Evolutionary conservation across 92 coral and sea anemone genomes (phyloP), one percentile per base, ranked within the genome.

Genomic region (Zoanthus sansibaricus): DNA sequence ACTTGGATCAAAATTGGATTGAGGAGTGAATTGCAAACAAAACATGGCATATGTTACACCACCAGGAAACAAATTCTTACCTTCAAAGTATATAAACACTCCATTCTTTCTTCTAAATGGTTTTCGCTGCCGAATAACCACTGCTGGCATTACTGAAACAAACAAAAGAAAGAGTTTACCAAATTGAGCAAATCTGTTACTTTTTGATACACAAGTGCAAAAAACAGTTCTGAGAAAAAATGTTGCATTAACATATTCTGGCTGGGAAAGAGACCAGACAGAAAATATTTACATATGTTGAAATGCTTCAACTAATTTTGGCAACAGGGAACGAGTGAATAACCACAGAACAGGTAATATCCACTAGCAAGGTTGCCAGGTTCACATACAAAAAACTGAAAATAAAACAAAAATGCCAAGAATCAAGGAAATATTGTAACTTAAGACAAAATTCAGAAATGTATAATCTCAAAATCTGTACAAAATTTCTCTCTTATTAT

Each of bases 21-120:
- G 25, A 25, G 0, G 25, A 25, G 25, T 25, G 25, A 25, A 0
- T 25, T 25, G 25, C 25, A 47, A 48, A 79, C 17, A 59, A 25
- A 37, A 37, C 17, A 30, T 55, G n/a, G 42, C 0, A 1, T 37
- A 37, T 37, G 42, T 2, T 37, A 37, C 42, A 37, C 42, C 42
- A 37, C 4, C 2, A 4, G 42, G 42, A 56, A 17, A 83, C 20
- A 11, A 83, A 6, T 8, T 7, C 75, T 5, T 83, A 96, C 99
- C 99, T 87, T 97, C 99, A 92, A 97, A 97, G 90, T 97, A 97
- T 82, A 97, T 95, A 84, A 97, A 97, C 51, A 97, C 79, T n/a
- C 99, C 99, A 89, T 97, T 97, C 93, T 95, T 97, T 90, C 99
- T 93, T 83, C 99, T 89, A 68, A 91, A 95, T 7, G 99, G 94